Conservation (phyloP, 2,797 vertebrate species). For the Otus scops region DNA sequence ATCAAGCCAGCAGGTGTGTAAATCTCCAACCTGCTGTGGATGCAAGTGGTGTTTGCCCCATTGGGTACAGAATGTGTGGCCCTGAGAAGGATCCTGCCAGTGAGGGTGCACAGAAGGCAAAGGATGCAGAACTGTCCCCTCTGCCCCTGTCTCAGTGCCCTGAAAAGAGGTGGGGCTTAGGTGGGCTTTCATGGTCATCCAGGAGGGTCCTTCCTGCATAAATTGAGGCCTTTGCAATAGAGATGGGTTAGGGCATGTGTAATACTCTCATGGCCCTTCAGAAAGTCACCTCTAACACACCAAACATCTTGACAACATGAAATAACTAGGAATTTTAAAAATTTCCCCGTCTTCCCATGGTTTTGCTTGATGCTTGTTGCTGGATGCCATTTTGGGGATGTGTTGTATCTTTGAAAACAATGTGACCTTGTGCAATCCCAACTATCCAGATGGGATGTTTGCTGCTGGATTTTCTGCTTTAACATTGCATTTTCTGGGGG, state of each 20-base stretch:
- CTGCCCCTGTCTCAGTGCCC: background rate
- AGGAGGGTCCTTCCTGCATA: background rate
- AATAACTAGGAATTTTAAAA: background rate
- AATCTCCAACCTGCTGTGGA: background rate
- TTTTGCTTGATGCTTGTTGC: background rate
- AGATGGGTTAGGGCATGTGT: background rate
- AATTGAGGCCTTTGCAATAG: background rate
- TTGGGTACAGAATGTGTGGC: background rate
- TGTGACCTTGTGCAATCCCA: background rate
- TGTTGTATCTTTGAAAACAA: background rate
- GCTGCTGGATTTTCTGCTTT: background rate
- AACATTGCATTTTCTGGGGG: background rate
- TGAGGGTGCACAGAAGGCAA: background rate
- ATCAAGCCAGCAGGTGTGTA: background rate
- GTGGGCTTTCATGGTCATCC: background rate
- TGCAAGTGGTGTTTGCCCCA: fast-evolving
- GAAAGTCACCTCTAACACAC: background rate
- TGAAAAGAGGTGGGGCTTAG: background rate
- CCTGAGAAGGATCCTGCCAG: background rate
- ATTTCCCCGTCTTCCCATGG: background rate
- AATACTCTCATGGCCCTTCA: background rate
- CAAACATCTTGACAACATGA: background rate
- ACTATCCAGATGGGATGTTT: background rate
- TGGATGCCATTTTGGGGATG: background rate
- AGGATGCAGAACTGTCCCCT: background rate